Base-by-base conservation (phyloP, 2,888 invertebrate species). In the Congeria kusceri region DNA sequence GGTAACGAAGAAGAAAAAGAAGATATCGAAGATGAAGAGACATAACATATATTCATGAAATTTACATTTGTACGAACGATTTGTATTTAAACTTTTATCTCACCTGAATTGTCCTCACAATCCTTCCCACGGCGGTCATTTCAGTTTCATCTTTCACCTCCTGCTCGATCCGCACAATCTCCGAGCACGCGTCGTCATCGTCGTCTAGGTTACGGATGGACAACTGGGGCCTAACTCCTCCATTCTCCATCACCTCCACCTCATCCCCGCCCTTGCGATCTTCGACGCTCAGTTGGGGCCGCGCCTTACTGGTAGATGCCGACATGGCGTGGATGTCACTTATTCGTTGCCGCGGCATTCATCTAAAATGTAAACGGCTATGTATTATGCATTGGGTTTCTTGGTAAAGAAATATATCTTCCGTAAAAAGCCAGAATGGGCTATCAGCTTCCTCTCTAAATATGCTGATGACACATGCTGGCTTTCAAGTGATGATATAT, bases 141-240 rank as follows among this genome's bases (percentile, higher is more conserved):
- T 81, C 78, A 59, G 76, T 75, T 1, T 88, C 89, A 47, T 80
- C 82, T 9, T 83, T 77, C 23, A 86, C 88, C 32, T 84, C 83
- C 71, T 90, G 88, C 79, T 92, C 91, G 32, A 91, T 90, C 28
- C 91, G 88, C 7, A 92, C 83, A 46, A 92, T 92, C 72, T 92
- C 92, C 44, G 92, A 92, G 68, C 89, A 90, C 1, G 87, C 88
- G 64, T 92, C 91, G 61, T 92, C 91, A 7, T 86, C 89, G 80
- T 91, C 91, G 64, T 91, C 91, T 57, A 91, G 90, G 11, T 89
- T 88, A 61, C 85, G 82, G 1, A 88, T 75, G 1, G 90, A 91
- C 27, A 87, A 83, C 59, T 89, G 88, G 0, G 90, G 90, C 77
- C 90, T 90, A 39, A 91, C 76, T 28, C 89, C 90, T 25, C 91